phyloP scores from a whole-genome alignment of 35 echinoderm and acorn worm species.

The Heliocidaris erythrogramma region DNA sequence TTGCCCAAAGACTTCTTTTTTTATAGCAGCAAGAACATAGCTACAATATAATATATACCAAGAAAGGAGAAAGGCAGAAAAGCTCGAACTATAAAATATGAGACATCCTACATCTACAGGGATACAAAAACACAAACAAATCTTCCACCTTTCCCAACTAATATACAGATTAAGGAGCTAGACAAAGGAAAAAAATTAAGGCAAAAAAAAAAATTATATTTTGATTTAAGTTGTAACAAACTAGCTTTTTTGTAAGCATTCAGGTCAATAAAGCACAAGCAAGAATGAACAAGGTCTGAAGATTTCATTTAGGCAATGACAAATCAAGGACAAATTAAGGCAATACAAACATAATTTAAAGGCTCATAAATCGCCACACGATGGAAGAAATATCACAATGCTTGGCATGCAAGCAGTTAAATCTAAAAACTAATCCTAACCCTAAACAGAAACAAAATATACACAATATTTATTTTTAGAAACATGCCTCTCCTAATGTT shows the following conservation, averaged over 20 bases:
- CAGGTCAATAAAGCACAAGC: neutral
- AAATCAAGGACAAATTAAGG: neutral
- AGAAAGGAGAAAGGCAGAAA: too few relatives aligned
- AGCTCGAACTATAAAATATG: too few relatives aligned
- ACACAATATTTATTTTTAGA: too few relatives aligned
- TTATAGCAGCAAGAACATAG: too few relatives aligned
- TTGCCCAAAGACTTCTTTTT: too few relatives aligned
- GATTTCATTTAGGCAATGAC: neutral
- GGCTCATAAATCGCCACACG: neutral
- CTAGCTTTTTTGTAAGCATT: neutral
- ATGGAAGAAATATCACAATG: neutral
- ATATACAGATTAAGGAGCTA: neutral
- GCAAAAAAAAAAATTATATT: neutral
- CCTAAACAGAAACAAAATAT: too few relatives aligned
- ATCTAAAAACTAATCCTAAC: too few relatives aligned
- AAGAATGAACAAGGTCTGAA: neutral
- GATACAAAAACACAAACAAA: too few relatives aligned
- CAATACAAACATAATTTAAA: slow-evolving; percentile 13
- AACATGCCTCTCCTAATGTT: too few relatives aligned
- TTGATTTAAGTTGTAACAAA: neutral
- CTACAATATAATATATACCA: too few relatives aligned
- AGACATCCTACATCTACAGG: too few relatives aligned
- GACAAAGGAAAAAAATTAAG: neutral
- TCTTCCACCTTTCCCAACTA: too few relatives aligned
- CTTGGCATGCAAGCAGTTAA: neutral